Conservation (phyloP, 2,113 vertebrate species). For the Bucco capensis region DNA sequence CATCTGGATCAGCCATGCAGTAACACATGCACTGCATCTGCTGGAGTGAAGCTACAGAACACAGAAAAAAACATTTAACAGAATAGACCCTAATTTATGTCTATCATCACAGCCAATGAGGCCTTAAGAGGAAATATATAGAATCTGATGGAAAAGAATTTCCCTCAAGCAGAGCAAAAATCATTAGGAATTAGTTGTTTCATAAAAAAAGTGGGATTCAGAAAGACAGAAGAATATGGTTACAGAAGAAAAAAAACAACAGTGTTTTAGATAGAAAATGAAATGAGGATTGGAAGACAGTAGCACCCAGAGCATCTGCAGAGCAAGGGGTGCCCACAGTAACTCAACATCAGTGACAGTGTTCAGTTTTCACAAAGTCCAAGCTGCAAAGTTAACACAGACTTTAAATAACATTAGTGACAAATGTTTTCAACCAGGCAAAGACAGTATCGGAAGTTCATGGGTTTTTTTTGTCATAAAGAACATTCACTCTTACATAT, state of each 20-base stretch:
- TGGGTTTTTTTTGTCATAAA: accelerated
- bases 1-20: background rate
- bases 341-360: background rate
- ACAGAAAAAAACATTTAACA: background rate
- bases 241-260: background rate
- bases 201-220: background rate
- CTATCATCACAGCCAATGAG: background rate
- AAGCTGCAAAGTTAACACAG: background rate
- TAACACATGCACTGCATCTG: background rate
- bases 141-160: background rate
- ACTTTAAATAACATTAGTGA: background rate
- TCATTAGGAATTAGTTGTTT: background rate
- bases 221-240: background rate
- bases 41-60: background rate
- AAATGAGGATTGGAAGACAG: background rate
- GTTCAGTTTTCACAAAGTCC: accelerated
- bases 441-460: background rate
- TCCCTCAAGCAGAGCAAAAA: background rate
- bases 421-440: background rate
- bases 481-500: background rate
- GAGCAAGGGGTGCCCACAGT: background rate
- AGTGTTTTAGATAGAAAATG: background rate
- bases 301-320: background rate
- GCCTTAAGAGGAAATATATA: background rate
- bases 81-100: background rate